These are phyloP conservation scores for Ailuropoda melanoleuca DNA, from an alignment of 2,113 vertebrate genomes.

Conservation along the genomic window DNA sequence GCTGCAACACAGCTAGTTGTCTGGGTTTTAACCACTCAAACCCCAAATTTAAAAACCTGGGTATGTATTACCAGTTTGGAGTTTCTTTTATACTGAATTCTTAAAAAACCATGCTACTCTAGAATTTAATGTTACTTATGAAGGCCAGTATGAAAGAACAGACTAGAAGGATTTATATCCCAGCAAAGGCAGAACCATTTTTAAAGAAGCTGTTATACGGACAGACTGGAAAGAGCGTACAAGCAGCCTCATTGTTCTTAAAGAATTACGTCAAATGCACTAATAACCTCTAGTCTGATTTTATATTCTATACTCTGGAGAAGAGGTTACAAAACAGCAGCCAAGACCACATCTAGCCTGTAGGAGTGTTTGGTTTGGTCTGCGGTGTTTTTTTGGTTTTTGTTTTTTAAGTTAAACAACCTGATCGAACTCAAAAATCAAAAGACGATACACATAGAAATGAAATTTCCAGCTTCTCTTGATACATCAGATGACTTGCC, in stretches of 20 bases:
- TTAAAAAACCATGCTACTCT: neutral
- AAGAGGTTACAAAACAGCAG: neutral
- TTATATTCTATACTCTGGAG: neutral
- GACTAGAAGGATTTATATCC: neutral
- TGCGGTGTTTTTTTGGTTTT: neutral
- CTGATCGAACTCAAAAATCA: neutral
- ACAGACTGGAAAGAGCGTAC: neutral
- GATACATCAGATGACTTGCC: neutral
- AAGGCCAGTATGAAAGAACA: neutral
- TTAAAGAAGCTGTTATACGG: neutral
- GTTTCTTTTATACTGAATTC: neutral
- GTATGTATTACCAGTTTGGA: neutral
- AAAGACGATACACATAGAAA: neutral
- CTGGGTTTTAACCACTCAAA: neutral
- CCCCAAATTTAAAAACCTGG: neutral
- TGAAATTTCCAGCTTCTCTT: neutral
- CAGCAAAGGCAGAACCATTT: neutral
- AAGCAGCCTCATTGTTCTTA: neutral
- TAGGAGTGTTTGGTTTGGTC: neutral
- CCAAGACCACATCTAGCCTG: neutral
- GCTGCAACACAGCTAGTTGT: neutral
- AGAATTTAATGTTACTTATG: neutral
- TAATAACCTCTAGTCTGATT: neutral
- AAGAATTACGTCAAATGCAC: neutral
- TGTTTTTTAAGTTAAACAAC: neutral